Evolutionary conservation across 2,888 invertebrate genomes (phyloP).

Genomic region (Steromphala cineraria): DNA sequence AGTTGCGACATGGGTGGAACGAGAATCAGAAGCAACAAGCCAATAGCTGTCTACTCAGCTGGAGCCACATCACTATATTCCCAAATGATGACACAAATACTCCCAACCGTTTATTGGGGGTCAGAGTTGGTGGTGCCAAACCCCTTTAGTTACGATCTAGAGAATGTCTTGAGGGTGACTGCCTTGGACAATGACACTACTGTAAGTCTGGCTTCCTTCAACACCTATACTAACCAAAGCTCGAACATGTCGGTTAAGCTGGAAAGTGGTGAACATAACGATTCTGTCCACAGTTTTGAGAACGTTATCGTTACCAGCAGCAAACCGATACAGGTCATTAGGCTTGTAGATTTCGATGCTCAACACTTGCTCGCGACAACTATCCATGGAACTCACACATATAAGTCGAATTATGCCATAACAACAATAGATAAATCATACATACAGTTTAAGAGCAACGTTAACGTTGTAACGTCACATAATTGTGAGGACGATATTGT

Average conservation of each 20-base stretch:
- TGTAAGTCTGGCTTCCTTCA: not conserved
- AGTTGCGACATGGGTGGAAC: not conserved
- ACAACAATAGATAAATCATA: not conserved
- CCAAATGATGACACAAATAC: not conserved
- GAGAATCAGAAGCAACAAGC: not conserved
- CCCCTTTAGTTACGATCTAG: not conserved
- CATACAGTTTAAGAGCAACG: not conserved
- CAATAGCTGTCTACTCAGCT: not conserved
- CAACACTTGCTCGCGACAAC: not conserved
- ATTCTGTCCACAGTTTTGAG: not conserved
- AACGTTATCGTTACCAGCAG: not conserved
- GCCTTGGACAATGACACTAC: not conserved
- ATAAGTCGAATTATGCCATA: not conserved
- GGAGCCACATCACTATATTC: not conserved
- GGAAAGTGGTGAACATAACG: not conserved
- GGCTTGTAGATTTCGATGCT: not conserved
- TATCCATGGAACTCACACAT: not conserved
- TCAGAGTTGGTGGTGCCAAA: not conserved
- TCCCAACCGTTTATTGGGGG: not conserved
- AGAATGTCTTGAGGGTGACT: not conserved
- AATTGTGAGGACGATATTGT: not conserved
- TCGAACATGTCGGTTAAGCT: not conserved
- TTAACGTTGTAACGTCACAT: not conserved
- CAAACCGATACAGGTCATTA: not conserved
- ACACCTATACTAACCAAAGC: not conserved